phyloP scores from a whole-genome alignment of 2,888 invertebrate species.

The Limnephilus auricula region DNA sequence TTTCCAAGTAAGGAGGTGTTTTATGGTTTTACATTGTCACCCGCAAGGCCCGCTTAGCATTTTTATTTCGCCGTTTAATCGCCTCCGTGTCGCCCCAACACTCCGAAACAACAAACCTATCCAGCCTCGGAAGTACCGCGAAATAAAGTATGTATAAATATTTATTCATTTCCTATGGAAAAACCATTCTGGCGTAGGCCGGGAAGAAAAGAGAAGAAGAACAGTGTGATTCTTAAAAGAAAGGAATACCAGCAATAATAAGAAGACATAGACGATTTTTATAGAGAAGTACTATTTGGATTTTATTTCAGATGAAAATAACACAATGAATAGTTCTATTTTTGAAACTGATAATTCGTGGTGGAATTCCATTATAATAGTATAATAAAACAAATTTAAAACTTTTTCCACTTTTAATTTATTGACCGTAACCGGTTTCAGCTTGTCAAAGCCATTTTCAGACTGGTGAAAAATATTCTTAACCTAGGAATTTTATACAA shows the following conservation, averaged over 20 bases:
- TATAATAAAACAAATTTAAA: too few relatives aligned
- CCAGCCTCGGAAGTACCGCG: not conserved
- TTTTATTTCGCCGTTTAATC: constrained; percentile 61
- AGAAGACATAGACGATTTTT: not conserved
- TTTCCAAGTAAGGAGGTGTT: constrained; percentile 46
- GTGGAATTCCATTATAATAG: too few relatives aligned
- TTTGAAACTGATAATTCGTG: too few relatives aligned
- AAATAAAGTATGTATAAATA: constrained; percentile 40
- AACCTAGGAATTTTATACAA: too few relatives aligned
- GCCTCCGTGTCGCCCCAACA: constrained; percentile 49
- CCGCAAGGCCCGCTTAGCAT: constrained; percentile 57
- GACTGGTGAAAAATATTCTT: too few relatives aligned
- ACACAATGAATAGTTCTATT: too few relatives aligned
- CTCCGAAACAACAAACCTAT: constrained; percentile 25
- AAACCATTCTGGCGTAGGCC: constrained; percentile 1
- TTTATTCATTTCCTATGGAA: constrained; percentile 43
- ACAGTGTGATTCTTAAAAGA: not conserved
- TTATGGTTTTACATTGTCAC: constrained; percentile 63
- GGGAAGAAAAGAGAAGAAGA: not conserved
- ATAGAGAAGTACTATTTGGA: not conserved
- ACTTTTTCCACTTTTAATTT: too few relatives aligned
- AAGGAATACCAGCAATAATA: not conserved
- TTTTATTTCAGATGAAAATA: not conserved
- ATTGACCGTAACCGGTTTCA: too few relatives aligned
- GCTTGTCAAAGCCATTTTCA: too few relatives aligned